Base-by-base conservation (phyloP, 2,113 vertebrate species). In the Amia ocellicauda region DNA sequence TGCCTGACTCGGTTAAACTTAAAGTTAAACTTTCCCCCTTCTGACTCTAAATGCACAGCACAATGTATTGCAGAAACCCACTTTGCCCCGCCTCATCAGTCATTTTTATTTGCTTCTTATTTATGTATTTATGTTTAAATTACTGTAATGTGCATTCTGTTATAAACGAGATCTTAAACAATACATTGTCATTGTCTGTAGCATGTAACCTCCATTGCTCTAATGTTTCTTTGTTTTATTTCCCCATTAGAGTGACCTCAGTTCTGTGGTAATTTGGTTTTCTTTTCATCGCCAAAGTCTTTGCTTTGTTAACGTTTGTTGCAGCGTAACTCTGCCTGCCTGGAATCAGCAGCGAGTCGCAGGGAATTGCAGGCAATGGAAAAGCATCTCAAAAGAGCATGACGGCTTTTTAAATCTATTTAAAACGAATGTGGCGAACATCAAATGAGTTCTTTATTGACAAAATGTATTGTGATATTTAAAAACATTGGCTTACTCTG, bases 181-280 rank as follows among this genome's bases (percentile, higher is more conserved):
- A 74, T 78, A 76, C 75, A 77, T 76, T 82, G 67, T 80, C 89
- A 88, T 92, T 92, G 88, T 88, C 82, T 88, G 89, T 93, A 90
- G 92, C 91, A 93, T 93, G 91, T 94, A 94, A 94, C 91, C 84
- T 84, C 88, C 84, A 93, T 93, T 93, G 93, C 87, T 94, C 93
- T 93, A 92, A 96, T 92, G 74, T 93, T 89, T 94, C 68, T 89
- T 89, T 94, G 74, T 83, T 95, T 94, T 91, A 91, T 96, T 97
- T 92, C 91, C 93, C 88, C 94, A 97, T 98, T 98, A 99, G 97
- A 98, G 95, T 91, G 97, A 99, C 94, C 95, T 99, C 93, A 98
- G 94, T 98, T 98, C 95, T 89, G 96, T 99, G 96, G 96, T 99
- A 99, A 98, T 93, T 94, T 84, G 73, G 92, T 83, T 91, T 83